These are phyloP conservation scores for Vanacampus margaritifer DNA, from an alignment of 2,113 vertebrate genomes.

Conservation along the genomic window DNA sequence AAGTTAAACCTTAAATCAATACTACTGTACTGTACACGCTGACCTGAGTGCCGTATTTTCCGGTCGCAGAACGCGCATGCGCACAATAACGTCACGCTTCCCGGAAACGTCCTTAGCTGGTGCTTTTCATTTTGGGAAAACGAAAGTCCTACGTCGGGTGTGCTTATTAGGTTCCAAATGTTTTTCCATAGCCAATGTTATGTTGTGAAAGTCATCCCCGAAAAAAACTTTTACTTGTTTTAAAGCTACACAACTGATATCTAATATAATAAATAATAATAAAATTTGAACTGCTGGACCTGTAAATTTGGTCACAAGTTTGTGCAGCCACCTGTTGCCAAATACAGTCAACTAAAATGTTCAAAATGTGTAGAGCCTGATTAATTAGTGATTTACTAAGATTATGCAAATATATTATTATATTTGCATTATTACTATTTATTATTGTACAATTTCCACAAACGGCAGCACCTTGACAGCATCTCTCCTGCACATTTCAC, in stretches of 20 bases:
- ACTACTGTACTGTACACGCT: not conserved
- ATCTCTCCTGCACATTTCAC: no score
- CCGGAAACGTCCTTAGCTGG: not conserved
- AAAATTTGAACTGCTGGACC: no score
- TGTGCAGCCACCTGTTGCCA: not conserved
- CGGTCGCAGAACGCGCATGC: constrained; percentile 18
- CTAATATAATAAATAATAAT: no score
- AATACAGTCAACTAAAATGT: not conserved
- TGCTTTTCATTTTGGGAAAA: not conserved
- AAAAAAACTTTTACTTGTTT: no score
- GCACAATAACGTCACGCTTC: not conserved
- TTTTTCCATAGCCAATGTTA: not conserved
- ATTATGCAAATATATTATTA: no score
- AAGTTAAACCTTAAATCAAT: not conserved
- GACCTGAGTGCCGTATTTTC: not conserved
- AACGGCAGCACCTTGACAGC: no score
- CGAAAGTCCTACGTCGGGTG: not conserved
- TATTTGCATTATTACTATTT: no score
- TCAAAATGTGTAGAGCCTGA: not conserved
- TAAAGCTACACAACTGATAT: not conserved
- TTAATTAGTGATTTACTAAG: not conserved
- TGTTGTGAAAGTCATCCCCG: no score
- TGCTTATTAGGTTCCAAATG: not conserved
- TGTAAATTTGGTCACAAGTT: no score
- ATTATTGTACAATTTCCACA: no score